phyloP scores from a whole-genome alignment of 1,140 invertebrate species.

The Macrobrachium nipponense region DNA sequence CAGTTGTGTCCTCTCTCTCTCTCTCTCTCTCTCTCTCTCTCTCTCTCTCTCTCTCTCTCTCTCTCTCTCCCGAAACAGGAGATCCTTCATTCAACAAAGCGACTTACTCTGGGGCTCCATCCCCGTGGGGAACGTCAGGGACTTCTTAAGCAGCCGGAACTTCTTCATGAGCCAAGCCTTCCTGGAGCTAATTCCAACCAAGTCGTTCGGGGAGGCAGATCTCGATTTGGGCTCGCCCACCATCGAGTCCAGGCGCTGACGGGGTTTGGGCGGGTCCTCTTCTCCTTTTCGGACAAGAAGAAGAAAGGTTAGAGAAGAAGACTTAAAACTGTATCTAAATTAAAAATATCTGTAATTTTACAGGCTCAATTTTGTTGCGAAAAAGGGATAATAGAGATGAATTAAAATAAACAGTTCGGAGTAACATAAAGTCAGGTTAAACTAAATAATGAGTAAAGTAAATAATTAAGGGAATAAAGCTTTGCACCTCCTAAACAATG shows the following conservation, averaged over 20 bases:
- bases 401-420: too few species aligned
- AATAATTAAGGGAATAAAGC: too few species aligned
- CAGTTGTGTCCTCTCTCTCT: not conserved
- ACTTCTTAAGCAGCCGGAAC: not conserved
- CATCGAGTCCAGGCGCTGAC: slow-evolving; percentile 28
- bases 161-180: slow-evolving; percentile 10
- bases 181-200: slow-evolving; percentile 32
- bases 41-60: not conserved
- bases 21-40: slow-evolving; percentile 12
- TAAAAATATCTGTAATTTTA: too few species aligned
- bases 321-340: too few species aligned
- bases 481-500: too few species aligned
- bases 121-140: slow-evolving; percentile 12
- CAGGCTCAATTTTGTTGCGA: too few species aligned
- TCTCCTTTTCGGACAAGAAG: not conserved
- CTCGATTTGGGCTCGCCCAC: not conserved
- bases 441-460: too few species aligned
- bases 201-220: not conserved
- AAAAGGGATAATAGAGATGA: too few species aligned
- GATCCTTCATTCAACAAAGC: not conserved
- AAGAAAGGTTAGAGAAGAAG: not conserved
- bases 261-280: slow-evolving; percentile 3
- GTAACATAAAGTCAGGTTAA: too few species aligned
- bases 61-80: not conserved
- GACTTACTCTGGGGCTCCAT: slow-evolving; percentile 51